Evolutionary conservation across 2,797 vertebrate species (phyloP).

Genomic region (Phoeniculus purpureus): DNA sequence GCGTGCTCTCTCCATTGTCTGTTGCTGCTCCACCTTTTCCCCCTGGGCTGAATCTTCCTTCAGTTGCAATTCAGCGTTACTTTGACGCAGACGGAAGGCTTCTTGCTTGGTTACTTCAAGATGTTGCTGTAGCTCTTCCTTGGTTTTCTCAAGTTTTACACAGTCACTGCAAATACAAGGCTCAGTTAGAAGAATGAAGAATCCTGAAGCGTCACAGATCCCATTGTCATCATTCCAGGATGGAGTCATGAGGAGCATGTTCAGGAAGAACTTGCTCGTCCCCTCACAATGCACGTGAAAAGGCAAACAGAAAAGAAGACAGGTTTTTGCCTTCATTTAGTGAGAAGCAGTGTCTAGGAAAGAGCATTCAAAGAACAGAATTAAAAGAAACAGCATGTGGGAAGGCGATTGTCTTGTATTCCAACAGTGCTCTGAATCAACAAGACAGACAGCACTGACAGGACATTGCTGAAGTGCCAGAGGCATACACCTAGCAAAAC

Average conservation of each 20-base stretch:
- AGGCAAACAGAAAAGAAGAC: neutral
- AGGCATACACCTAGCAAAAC: neutral
- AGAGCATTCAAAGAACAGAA: neutral
- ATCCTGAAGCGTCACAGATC: neutral
- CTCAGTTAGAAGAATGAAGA: neutral
- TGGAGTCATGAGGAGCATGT: neutral
- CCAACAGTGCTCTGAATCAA: accelerated
- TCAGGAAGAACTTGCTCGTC: neutral
- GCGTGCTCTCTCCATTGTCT: conserved; percentile 74
- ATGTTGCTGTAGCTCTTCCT: conserved; percentile 76
- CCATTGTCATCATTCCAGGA: neutral
- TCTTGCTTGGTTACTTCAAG: conserved; percentile 78
- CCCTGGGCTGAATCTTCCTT: conserved; percentile 72
- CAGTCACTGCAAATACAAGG: conserved; percentile 67
- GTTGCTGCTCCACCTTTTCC: conserved; percentile 74
- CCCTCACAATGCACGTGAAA: neutral
- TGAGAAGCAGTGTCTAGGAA: neutral
- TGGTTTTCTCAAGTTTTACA: conserved; percentile 75
- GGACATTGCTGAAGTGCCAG: neutral
- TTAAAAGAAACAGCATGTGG: accelerated
- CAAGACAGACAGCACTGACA: neutral
- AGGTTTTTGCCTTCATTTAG: neutral
- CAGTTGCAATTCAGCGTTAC: conserved; percentile 72
- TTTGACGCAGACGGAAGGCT: conserved; percentile 69
- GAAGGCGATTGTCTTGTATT: neutral